Evolutionary conservation across 2,113 vertebrate genomes (phyloP).

Genomic region (Gobiocypris rarus): DNA sequence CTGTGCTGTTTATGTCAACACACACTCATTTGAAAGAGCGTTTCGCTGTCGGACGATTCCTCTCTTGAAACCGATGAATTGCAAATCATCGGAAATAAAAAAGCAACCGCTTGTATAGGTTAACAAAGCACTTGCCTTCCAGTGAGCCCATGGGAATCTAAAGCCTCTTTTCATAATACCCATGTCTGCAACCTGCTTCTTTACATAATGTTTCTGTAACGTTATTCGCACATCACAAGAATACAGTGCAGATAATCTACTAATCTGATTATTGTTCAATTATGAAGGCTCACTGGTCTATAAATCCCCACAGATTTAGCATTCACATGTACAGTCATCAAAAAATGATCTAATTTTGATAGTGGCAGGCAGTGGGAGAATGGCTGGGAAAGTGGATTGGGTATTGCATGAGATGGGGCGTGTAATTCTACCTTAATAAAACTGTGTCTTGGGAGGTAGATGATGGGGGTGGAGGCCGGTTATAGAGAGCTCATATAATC

Average conservation of each 20-base stretch:
- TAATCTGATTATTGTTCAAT: constrained; percentile 74
- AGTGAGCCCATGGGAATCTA: constrained; percentile 41
- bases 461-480: constrained; percentile 51
- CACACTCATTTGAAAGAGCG: constrained; percentile 66
- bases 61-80: constrained; percentile 69
- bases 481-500: constrained; percentile 72
- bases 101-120: constrained; percentile 48
- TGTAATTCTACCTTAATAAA: constrained; percentile 67
- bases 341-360: constrained; percentile 54
- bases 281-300: constrained; percentile 59
- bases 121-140: constrained; percentile 64
- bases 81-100: constrained; percentile 68
- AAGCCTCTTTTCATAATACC: constrained; percentile 64
- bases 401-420: constrained; percentile 55
- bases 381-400: constrained; percentile 59
- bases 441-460: constrained; percentile 56
- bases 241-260: constrained; percentile 70
- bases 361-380: constrained; percentile 59
- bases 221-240: constrained; percentile 60
- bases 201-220: constrained; percentile 62
- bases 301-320: constrained; percentile 58
- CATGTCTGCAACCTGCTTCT: constrained; percentile 66
- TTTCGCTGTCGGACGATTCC: constrained; percentile 59
- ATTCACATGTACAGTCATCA: constrained; percentile 55
- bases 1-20: constrained; percentile 71